A percentile compares a stretch with the other conserved stretches of the same genome.
These are phyloP conservation scores for Lingula anatina DNA, from an alignment of 2,888 invertebrate genomes.

Conservation along the genomic window DNA sequence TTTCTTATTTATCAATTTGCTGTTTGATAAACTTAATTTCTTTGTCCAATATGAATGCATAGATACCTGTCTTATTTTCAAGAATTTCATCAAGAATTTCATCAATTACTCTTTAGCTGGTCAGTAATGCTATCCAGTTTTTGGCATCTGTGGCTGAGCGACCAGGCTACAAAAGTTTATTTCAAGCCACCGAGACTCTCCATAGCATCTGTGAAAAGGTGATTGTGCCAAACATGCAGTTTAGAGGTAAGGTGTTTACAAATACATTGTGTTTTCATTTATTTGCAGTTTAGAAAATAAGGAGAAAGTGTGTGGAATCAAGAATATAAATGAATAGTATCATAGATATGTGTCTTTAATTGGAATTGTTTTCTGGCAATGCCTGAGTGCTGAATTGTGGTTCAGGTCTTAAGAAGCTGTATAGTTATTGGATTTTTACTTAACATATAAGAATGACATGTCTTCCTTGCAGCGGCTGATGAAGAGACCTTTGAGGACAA, in stretches of 20 bases:
- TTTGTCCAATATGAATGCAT: no score
- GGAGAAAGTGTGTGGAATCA: neutral
- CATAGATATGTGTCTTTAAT: neutral
- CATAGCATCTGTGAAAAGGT: constrained; percentile 94
- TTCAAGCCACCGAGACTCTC: constrained; percentile 80
- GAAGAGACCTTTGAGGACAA: constrained; percentile 97
- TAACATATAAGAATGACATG: no score
- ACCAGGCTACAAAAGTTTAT: constrained; percentile 77
- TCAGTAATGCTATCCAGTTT: constrained; percentile 93
- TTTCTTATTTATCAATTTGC: no score
- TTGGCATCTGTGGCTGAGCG: constrained; percentile 91
- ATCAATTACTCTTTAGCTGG: constrained; percentile 65
- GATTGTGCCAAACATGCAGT: constrained; percentile 97
- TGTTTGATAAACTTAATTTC: no score
- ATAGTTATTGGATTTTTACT: no score
- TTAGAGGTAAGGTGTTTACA: constrained; percentile 64
- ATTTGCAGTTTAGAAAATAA: neutral
- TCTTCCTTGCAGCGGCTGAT: constrained; percentile 61
- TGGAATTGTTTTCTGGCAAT: neutral
- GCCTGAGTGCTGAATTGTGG: no score
- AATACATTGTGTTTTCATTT: neutral
- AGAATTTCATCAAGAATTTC: no score
- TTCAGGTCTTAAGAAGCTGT: no score
- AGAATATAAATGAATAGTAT: neutral
- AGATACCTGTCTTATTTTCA: no score